Percentiles rank a stretch among this genome's conserved stretches.
Conservation (phyloP, 2,797 vertebrate species). For the Brachyalestes nurse region DNA sequence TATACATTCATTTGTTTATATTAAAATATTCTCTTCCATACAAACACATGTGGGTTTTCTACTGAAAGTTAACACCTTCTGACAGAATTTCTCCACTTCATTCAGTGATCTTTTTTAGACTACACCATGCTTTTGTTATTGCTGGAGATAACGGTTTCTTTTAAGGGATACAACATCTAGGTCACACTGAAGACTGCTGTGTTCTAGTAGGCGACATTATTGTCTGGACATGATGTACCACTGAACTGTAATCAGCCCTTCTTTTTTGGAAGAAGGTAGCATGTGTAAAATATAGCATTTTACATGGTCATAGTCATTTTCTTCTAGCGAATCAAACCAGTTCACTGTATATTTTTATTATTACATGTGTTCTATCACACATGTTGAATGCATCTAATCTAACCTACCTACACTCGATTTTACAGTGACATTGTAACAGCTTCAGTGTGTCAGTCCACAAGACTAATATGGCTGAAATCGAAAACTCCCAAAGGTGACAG, state of each 20-base stretch:
- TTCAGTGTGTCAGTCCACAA: no score
- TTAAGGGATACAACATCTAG: no score
- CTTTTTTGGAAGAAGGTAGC: background rate
- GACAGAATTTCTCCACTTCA: background rate
- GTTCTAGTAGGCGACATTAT: background rate
- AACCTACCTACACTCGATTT: background rate
- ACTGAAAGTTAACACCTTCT: background rate
- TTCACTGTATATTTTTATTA: background rate
- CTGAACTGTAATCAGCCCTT: background rate
- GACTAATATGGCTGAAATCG: background rate
- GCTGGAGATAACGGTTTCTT: no score
- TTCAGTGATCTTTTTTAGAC: background rate
- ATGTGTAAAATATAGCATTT: background rate
- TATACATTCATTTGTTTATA: no score
- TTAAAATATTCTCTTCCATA: background rate
- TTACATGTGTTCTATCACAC: slow-evolving; percentile 3
- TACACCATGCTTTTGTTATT: background rate
- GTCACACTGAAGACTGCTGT: background rate
- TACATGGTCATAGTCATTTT: background rate
- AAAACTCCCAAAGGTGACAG: background rate
- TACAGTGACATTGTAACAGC: background rate
- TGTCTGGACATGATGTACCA: background rate
- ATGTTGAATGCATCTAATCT: slow-evolving; percentile 1
- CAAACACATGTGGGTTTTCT: no score
- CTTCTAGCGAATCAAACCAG: background rate